Evolutionary conservation across 2,888 invertebrate species (phyloP), one percentile per base, ranked within the genome.

Genomic region (Acheta domesticus): DNA sequence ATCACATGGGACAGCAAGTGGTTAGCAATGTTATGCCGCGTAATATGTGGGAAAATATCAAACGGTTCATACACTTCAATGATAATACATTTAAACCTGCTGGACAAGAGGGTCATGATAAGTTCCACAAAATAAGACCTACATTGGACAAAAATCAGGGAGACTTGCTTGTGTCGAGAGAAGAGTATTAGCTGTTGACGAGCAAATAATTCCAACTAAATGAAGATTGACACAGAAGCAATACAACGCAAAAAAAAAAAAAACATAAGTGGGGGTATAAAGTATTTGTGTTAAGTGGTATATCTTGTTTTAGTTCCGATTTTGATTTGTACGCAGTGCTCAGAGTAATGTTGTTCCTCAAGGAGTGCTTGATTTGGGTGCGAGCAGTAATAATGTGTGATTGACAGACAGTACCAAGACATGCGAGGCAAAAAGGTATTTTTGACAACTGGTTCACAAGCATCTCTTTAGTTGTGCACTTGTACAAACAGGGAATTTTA

Each of bases 181-280:
- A 85, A 82, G 85, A 86, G 76, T 84, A 82, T 80, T 85, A 19
- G 82, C 83, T 48, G 83, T 85, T 8, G 85, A 86, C 81, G 85
- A 85, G 74, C 84, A 86, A 82, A 85, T 86, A 3, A 85, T 86
- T 23, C 85, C 84, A 0, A 85, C 84, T 11, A 86, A 23, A 86
- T 82, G 79, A 80, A 62, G 77, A 73, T 23, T 78, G n/a, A 74
- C 78, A 11, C 50, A 84, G n/a, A 84, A 83, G 76, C 84, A 85
- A 81, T 85, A 86, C 80, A 86, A 86, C 81, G 84, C 85, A 11
- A 84, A 84, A 84, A 84, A 84, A 84, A 84, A 84, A 86, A 80
- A 84, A 85, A 8, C 83, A 85, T 78, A 86, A 85, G 82, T 85
- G 85, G 85, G 84, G 84, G 21, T 86, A 84, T 75, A 85, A 85